Evolutionary conservation across 1,140 invertebrate genomes (phyloP).

Genomic region (Magallana ariakensis): DNA sequence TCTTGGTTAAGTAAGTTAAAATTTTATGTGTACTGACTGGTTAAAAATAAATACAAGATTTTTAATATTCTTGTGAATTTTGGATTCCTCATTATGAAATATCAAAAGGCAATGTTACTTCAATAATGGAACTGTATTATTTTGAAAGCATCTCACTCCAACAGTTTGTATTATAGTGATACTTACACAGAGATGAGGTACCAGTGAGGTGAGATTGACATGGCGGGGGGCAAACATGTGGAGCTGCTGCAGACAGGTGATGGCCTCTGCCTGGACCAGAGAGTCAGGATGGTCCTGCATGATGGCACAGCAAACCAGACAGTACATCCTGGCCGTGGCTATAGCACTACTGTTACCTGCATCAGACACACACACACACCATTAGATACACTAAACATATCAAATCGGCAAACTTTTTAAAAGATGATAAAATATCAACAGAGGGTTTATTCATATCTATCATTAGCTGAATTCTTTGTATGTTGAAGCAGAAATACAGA

Average conservation of each 20-base stretch:
- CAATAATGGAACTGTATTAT: too few species aligned
- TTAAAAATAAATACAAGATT: too few species aligned
- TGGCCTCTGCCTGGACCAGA: slow-evolving; percentile 96
- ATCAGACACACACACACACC: slow-evolving; percentile 83
- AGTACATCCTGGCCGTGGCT: slow-evolving; percentile 77
- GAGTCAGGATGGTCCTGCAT: slow-evolving; percentile 90
- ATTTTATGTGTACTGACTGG: too few species aligned
- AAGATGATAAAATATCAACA: too few species aligned
- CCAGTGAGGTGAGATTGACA: slow-evolving; percentile 94
- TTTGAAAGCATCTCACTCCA: too few species aligned
- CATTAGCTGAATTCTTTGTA: too few species aligned
- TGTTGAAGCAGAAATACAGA: too few species aligned
- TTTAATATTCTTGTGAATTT: not conserved
- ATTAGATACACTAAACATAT: not conserved
- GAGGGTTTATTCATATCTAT: too few species aligned
- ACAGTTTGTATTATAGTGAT: not conserved
- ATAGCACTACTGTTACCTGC: slow-evolving; percentile 77
- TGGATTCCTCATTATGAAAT: too few species aligned
- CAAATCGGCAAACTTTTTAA: too few species aligned
- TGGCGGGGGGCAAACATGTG: slow-evolving; percentile 98
- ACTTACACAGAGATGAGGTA: slow-evolving; percentile 96
- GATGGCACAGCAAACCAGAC: slow-evolving; percentile 88
- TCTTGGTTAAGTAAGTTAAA: too few species aligned
- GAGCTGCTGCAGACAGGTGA: slow-evolving; percentile 96
- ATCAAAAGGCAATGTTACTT: too few species aligned